Percentiles rank a stretch among this genome's conserved stretches.
These are phyloP conservation scores for Hydrotaea diabolus DNA, from an alignment of 2,888 invertebrate genomes.

Conservation along the genomic window DNA sequence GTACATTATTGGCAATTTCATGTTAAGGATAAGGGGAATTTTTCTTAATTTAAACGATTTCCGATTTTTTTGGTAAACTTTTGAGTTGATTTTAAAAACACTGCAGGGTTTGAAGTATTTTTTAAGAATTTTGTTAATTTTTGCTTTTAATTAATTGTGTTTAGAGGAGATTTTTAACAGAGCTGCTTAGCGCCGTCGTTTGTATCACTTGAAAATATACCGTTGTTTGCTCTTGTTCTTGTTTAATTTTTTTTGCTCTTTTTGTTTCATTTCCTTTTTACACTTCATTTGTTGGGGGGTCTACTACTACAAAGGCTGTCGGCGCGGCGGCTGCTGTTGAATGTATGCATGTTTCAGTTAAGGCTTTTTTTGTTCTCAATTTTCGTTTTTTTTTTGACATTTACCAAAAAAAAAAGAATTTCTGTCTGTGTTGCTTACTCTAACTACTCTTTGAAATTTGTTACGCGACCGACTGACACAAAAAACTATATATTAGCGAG, in stretches of 20 bases:
- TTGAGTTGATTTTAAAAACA: no score
- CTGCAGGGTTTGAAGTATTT: no score
- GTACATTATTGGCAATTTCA: not conserved
- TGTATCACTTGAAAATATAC: conserved; percentile 15
- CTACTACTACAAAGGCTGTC: not conserved
- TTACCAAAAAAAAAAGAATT: not conserved
- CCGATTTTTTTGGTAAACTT: not conserved
- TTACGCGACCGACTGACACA: conserved; percentile 30
- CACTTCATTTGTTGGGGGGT: not conserved
- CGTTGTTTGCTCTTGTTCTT: conserved; percentile 32
- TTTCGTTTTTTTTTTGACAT: conserved; percentile 20
- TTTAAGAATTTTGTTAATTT: not conserved
- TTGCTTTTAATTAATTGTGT: not conserved
- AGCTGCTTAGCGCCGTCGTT: not conserved
- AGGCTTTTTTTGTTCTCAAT: not conserved
- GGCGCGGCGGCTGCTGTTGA: not conserved
- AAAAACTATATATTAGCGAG: not conserved
- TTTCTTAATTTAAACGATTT: no score
- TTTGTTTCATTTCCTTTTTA: conserved; percentile 9
- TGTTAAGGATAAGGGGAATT: no score
- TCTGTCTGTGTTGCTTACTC: no score
- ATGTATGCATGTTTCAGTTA: not conserved
- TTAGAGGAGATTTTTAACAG: not conserved
- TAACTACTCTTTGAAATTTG: not conserved
- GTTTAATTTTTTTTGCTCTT: not conserved